A percentile compares a stretch with the other conserved stretches of the same genome.
These are phyloP conservation scores for Drosophila neonasuta DNA, from an alignment of 2,888 invertebrate species.

Conservation along the genomic window DNA sequence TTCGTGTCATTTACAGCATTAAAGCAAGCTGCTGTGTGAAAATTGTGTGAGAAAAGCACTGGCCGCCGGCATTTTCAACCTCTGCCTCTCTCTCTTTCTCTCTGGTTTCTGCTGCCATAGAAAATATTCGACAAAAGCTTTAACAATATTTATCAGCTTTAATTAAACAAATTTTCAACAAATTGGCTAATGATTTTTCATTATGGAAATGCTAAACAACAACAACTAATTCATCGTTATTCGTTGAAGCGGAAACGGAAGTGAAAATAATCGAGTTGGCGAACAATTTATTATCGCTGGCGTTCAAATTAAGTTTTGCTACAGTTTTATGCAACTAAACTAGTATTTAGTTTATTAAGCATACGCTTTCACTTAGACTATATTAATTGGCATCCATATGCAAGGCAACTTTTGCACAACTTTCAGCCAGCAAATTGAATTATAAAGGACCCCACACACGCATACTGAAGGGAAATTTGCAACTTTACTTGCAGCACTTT, in stretches of 20 bases:
- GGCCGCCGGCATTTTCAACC: slow-evolving; percentile 27
- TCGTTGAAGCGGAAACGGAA: slow-evolving; percentile 41
- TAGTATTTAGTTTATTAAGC: slow-evolving; percentile 32
- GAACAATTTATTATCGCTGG: slow-evolving; percentile 14
- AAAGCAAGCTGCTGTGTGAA: slow-evolving; percentile 39
- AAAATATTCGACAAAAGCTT: slow-evolving; percentile 32
- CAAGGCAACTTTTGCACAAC: slow-evolving; percentile 51
- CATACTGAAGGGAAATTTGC: slow-evolving; percentile 18
- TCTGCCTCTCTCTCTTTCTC: neutral
- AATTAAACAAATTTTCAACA: slow-evolving; percentile 33
- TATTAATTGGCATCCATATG: slow-evolving; percentile 63
- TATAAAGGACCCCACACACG: slow-evolving; percentile 38
- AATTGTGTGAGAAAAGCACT: slow-evolving; percentile 30
- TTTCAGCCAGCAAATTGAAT: slow-evolving; percentile 65
- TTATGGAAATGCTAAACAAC: neutral
- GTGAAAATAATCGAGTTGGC: slow-evolving; percentile 35
- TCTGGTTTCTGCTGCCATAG: slow-evolving; percentile 1
- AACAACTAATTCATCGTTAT: slow-evolving; percentile 14
- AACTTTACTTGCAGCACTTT: slow-evolving; percentile 45
- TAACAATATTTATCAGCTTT: slow-evolving; percentile 40
- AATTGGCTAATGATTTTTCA: slow-evolving; percentile 31
- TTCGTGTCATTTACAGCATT: slow-evolving; percentile 78
- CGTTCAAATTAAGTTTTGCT: slow-evolving; percentile 13
- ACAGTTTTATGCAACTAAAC: slow-evolving; percentile 34
- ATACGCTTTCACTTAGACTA: slow-evolving; percentile 38